phyloP scores from a whole-genome alignment of 2,888 invertebrate species.

The Coronaproctus castanopsis region DNA sequence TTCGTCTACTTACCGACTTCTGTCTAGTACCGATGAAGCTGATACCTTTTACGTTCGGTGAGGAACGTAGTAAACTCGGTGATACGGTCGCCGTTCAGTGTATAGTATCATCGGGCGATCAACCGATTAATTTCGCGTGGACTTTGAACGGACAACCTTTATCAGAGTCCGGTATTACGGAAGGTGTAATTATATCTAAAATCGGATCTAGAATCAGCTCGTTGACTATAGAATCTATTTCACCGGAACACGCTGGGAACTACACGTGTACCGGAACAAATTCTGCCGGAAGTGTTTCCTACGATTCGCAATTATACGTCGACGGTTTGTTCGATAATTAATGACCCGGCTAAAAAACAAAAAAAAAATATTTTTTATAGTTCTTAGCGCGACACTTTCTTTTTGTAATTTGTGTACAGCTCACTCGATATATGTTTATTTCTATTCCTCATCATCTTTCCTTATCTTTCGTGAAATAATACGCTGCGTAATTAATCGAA shows the following conservation, averaged over 20 bases:
- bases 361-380: too few species aligned
- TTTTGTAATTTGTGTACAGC: too few species aligned
- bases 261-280: conserved; percentile 53
- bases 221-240: conserved; percentile 23
- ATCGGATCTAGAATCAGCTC: conserved; percentile 23
- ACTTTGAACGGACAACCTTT: conserved; percentile 22
- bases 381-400: too few species aligned
- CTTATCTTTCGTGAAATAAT: too few species aligned
- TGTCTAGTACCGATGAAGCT: conserved; percentile 23
- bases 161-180: conserved; percentile 8
- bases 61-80: conserved; percentile 24
- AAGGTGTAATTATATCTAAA: conserved; percentile 19
- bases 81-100: conserved; percentile 24
- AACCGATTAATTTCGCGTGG: conserved; percentile 30
- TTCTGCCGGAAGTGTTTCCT: conserved; percentile 42
- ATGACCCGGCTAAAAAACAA: too few species aligned
- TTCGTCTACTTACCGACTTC: too few species aligned
- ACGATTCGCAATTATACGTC: conserved; percentile 43
- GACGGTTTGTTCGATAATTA: conserved; percentile 37
- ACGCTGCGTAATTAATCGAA: too few species aligned
- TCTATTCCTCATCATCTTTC: too few species aligned
- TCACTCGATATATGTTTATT: too few species aligned
- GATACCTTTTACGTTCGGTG: conserved; percentile 25
- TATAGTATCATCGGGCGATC: conserved; percentile 25
- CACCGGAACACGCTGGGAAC: conserved; percentile 35